Percentiles rank a stretch among this genome's conserved stretches.
phyloP scores from a whole-genome alignment of 2,888 invertebrate species.

The Buathra laborator region DNA sequence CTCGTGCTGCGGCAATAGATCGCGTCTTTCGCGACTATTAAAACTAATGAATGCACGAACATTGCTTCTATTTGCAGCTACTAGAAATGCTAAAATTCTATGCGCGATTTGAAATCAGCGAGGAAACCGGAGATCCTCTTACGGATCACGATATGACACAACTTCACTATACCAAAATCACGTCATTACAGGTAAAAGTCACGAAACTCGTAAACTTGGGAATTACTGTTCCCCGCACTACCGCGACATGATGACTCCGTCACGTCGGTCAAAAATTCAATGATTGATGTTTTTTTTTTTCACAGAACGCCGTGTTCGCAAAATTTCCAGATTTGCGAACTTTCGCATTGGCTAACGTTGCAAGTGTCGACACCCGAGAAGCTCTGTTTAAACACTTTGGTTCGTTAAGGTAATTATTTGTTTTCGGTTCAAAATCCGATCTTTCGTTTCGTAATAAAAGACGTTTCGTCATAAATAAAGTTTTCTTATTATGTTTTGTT shows the following conservation, averaged over 20 bases:
- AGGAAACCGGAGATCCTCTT: constrained; percentile 97
- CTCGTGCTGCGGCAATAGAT: neutral
- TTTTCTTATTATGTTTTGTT: neutral
- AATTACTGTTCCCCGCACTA: neutral
- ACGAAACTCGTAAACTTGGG: neutral
- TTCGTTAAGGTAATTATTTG: constrained; percentile 87
- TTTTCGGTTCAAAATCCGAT: too few species aligned
- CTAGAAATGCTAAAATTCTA: constrained; percentile 98
- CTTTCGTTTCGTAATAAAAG: constrained; percentile 26
- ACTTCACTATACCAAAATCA: constrained; percentile 96
- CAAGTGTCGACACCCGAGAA: constrained; percentile 96
- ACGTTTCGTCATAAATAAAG: too few species aligned
- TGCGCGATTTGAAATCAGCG: constrained; percentile 98
- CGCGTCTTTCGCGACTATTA: neutral
- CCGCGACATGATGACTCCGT: too few species aligned
- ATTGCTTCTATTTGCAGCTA: constrained; percentile 88
- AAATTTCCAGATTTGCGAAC: constrained; percentile 94
- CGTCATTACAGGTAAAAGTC: constrained; percentile 91
- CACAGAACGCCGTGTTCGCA: constrained; percentile 96
- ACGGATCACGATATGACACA: constrained; percentile 97
- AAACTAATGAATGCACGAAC: constrained; percentile 25
- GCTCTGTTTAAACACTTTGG: constrained; percentile 94
- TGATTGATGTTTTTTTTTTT: constrained; percentile 67
- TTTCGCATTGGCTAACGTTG: constrained; percentile 97
- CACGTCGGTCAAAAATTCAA: too few species aligned